phyloP scores from a whole-genome alignment of 2,797 vertebrate species.

The Erethizon dorsatum region DNA sequence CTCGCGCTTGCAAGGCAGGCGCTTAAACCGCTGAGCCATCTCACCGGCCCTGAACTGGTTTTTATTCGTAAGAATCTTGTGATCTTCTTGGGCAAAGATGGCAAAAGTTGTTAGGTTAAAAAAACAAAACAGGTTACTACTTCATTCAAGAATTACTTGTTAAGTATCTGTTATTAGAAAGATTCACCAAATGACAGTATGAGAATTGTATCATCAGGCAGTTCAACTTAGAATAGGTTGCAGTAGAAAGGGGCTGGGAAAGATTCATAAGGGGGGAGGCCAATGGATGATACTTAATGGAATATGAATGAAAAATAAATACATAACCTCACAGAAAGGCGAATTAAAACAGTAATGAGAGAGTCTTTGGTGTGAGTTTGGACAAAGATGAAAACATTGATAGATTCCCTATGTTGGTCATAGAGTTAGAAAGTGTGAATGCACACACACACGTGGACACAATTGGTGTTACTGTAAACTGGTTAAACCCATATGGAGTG shows the following conservation, averaged over 20 bases:
- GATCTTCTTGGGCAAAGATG: slow-evolving; percentile 22
- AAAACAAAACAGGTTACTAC: background rate
- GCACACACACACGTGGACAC: background rate
- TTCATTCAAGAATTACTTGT: slow-evolving; percentile 4
- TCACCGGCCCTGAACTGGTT: background rate
- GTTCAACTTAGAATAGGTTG: background rate
- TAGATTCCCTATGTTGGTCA: background rate
- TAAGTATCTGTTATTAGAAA: background rate
- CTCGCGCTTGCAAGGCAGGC: too few species aligned
- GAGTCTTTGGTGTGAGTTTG: slow-evolving; percentile 4
- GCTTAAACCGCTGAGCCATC: too few species aligned
- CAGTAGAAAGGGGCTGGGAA: background rate
- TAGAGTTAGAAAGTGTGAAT: background rate
- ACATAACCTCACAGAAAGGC: background rate
- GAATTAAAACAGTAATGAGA: background rate
- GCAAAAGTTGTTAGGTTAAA: slow-evolving; percentile 33
- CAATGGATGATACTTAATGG: background rate
- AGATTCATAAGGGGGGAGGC: background rate
- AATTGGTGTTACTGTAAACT: background rate
- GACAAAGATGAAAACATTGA: background rate
- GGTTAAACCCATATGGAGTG: background rate
- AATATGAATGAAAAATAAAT: slow-evolving; percentile 6
- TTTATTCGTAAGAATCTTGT: slow-evolving; percentile 17
- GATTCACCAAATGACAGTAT: background rate
- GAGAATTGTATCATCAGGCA: background rate